phyloP scores from a whole-genome alignment of 2,797 vertebrate species.

The Enteromius paludinosus region DNA sequence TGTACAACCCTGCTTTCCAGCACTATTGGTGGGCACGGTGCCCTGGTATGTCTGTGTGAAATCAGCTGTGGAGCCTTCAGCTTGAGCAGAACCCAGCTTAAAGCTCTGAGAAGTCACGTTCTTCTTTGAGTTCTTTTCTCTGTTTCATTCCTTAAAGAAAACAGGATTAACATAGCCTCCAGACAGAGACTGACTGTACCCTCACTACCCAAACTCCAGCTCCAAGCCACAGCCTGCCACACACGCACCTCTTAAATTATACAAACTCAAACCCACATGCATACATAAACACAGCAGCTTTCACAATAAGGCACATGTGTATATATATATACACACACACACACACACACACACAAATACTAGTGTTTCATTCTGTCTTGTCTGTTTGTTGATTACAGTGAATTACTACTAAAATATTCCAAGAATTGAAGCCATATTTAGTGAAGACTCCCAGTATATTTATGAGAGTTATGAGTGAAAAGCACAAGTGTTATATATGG shows the following conservation, averaged over 20 bases:
- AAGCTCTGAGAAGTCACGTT: constrained; percentile 16
- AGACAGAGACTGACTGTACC: constrained; percentile 49
- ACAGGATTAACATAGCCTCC: constrained; percentile 61
- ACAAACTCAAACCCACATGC: constrained; percentile 26
- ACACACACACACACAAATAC: not conserved
- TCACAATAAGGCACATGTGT: not conserved
- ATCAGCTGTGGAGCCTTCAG: constrained; percentile 60
- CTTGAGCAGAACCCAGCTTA: constrained; percentile 64
- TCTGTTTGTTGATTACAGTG: constrained; percentile 8
- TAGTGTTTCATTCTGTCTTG: constrained; percentile 4
- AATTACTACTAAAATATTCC: constrained; percentile 1
- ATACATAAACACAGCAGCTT: not conserved
- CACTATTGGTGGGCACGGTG: not conserved
- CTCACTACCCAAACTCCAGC: constrained; percentile 16
- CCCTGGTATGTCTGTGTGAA: constrained; percentile 21
- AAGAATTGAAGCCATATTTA: not conserved
- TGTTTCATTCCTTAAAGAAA: constrained; percentile 53
- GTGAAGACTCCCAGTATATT: not conserved
- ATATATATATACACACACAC: not conserved
- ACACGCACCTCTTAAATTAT: constrained; percentile 20
- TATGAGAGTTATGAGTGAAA: not conserved
- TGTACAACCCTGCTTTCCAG: not conserved
- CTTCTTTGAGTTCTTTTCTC: constrained; percentile 1
- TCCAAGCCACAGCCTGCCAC: constrained; percentile 45
- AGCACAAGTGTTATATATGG: constrained; percentile 7